Percentiles rank a stretch among this genome's conserved stretches.
Evolutionary conservation across 2,888 invertebrate species (phyloP).

Genomic region (Thymelicus lineola): DNA sequence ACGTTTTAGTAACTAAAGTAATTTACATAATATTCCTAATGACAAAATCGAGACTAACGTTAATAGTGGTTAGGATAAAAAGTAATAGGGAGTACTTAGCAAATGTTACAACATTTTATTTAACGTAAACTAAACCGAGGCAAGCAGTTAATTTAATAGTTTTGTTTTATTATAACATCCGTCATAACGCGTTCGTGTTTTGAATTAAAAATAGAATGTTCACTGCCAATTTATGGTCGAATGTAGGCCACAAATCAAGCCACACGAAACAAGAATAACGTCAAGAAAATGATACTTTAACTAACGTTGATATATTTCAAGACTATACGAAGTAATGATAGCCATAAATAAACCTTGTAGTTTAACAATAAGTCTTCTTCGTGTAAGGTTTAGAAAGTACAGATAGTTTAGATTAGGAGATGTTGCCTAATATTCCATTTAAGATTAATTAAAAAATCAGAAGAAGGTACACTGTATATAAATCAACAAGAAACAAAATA

Average conservation of each 20-base stretch:
- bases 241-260: slow-evolving; percentile 21
- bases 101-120: slow-evolving; percentile 3
- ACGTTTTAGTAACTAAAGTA: slow-evolving; percentile 1
- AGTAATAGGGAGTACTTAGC: neutral
- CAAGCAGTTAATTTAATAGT: slow-evolving; percentile 12
- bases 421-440: too few relatives aligned
- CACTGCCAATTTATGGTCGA: slow-evolving; percentile 8
- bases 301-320: slow-evolving; percentile 35
- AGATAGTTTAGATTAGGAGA: neutral
- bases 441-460: too few relatives aligned
- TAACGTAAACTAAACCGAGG: slow-evolving; percentile 5
- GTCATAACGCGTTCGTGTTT: slow-evolving; percentile 17
- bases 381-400: neutral
- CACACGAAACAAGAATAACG: neutral
- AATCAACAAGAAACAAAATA: neutral
- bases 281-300: slow-evolving; percentile 12
- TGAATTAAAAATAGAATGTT: slow-evolving; percentile 8
- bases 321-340: slow-evolving; percentile 8
- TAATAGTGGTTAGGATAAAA: slow-evolving; percentile 1
- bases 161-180: slow-evolving; percentile 7
- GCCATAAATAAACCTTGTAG: slow-evolving; percentile 2
- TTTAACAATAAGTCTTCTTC: neutral
- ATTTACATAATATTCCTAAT: slow-evolving; percentile 1
- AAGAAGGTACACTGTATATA: too few relatives aligned
- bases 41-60: slow-evolving; percentile 7